Evolutionary conservation across 2,888 invertebrate species (phyloP), one percentile per base, ranked within the genome.

Genomic region (Cyrtodaria siliqua): DNA sequence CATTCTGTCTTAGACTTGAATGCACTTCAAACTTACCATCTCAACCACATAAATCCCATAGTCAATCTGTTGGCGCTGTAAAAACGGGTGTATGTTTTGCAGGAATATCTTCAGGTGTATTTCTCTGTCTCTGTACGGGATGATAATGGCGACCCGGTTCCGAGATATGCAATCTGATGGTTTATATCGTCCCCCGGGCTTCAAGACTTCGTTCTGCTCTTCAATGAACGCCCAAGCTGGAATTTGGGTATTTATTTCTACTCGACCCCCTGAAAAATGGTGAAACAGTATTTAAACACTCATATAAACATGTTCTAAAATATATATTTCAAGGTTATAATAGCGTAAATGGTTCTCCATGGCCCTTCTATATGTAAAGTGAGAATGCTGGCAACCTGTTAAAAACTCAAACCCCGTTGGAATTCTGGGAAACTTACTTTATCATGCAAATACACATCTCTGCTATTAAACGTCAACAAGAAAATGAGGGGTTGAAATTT

Each of bases 171-270:
- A 92, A n/a, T 76, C 69, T 42, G 50, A 9, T 23, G 90, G 91
- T 38, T 75, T 79, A 88, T 89, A 91, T 38, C 71, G 64, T 1
- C 92, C 92, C 0, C 91, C 91, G 8, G 83, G 70, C 49, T 61
- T n/a, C 70, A 98, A 94, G 90, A 96, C 95, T 1, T 95, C 94
- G 53, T 86, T 84, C 2, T 84, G 72, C 16, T 83, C 75, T n/a
- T 84, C 84, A 4, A 90, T 68, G 18, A 82, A 82, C 14, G 82
- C 76, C 78, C 83, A 87, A n/a, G 81, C 78, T 12, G 82, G 69
- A 18, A 85, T 79, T 12, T 85, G 79, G 0, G 56, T 72, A 42
- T 77, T 82, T 2, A 85, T 83, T 1, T 79, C 71, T 0, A 86
- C 60, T 16, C 61, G 64, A 8, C 89, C 89, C 16, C 82, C 89